These are phyloP conservation scores for Therioaphis trifolii DNA, from an alignment of 2,888 invertebrate species.

Conservation along the genomic window DNA sequence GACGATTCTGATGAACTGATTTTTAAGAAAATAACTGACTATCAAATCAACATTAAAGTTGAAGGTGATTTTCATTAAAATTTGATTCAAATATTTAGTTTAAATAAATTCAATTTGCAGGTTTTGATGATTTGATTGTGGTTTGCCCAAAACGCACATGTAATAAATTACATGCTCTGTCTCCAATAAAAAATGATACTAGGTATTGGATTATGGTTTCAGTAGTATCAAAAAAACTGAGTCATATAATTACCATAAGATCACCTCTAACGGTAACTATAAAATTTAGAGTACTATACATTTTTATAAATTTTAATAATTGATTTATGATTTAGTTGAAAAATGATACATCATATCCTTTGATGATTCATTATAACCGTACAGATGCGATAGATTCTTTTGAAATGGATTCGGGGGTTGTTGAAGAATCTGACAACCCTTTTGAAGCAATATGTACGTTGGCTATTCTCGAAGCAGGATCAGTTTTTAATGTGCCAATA, in stretches of 20 bases:
- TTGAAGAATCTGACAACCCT: slow-evolving; percentile 79
- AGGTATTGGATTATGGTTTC: slow-evolving; percentile 79
- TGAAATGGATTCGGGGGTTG: slow-evolving; percentile 73
- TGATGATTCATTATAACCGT: slow-evolving; percentile 78
- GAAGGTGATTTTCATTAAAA: slow-evolving; percentile 70
- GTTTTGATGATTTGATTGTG: slow-evolving; percentile 74
- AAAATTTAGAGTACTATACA: too few species aligned
- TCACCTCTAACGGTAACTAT: slow-evolving; percentile 85
- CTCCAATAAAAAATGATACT: slow-evolving; percentile 74
- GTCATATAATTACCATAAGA: slow-evolving; percentile 75
- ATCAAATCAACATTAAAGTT: slow-evolving; percentile 76
- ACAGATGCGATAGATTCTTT: slow-evolving; percentile 75
- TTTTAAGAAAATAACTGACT: slow-evolving; percentile 75
- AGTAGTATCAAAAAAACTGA: slow-evolving; percentile 74
- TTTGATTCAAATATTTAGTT: background rate
- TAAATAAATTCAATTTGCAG: slow-evolving; percentile 66
- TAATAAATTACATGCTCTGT: slow-evolving; percentile 76
- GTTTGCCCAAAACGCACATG: slow-evolving; percentile 76
- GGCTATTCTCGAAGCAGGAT: slow-evolving; percentile 79
- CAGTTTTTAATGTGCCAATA: slow-evolving; percentile 80
- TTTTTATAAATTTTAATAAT: background rate
- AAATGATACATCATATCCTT: slow-evolving; percentile 81
- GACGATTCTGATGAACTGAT: slow-evolving; percentile 67
- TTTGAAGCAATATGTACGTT: slow-evolving; percentile 81
- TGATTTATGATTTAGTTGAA: slow-evolving; percentile 72